Conservation (phyloP, 53 echinoderm and acorn worm species). For the Echinarachnius parma region DNA sequence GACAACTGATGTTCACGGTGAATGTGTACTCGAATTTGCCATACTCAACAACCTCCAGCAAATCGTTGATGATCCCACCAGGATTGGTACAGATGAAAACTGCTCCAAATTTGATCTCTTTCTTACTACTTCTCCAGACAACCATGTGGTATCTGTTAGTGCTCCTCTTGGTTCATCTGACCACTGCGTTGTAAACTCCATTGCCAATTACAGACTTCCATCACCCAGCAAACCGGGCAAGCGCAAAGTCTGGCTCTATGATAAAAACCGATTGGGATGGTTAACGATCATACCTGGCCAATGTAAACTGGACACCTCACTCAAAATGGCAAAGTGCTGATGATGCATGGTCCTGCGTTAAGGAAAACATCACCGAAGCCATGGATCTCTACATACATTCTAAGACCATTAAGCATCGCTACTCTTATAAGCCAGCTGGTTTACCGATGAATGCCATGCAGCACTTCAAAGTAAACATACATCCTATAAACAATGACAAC, state of each 20-base stretch:
- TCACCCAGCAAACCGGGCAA: slow-evolving; percentile 4
- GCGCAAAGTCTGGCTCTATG: background rate
- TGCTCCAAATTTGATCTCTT: slow-evolving; percentile 26
- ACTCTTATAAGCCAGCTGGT: slow-evolving; percentile 15
- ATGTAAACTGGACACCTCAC: background rate
- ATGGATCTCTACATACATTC: slow-evolving; percentile 18
- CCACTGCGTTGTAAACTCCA: background rate
- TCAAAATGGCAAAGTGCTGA: slow-evolving; percentile 4
- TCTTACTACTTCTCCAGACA: slow-evolving; percentile 27
- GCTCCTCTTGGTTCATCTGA: slow-evolving; percentile 31
- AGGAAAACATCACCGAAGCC: slow-evolving; percentile 5
- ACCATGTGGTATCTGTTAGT: background rate
- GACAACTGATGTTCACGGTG: slow-evolving; percentile 10
- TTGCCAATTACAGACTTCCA: slow-evolving; percentile 20
- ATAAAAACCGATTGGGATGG: no score
- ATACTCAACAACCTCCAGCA: slow-evolving; percentile 5
- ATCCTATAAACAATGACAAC: slow-evolving; percentile 2
- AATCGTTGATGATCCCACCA: slow-evolving; percentile 28
- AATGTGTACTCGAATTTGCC: no score
- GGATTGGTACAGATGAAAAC: background rate
- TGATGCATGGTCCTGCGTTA: background rate
- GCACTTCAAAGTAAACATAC: background rate
- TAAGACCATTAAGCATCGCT: background rate
- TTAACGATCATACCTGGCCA: background rate
- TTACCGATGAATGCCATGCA: background rate